Conservation (phyloP, 2,113 vertebrate genomes). For the Megaleporinus macrocephalus region DNA sequence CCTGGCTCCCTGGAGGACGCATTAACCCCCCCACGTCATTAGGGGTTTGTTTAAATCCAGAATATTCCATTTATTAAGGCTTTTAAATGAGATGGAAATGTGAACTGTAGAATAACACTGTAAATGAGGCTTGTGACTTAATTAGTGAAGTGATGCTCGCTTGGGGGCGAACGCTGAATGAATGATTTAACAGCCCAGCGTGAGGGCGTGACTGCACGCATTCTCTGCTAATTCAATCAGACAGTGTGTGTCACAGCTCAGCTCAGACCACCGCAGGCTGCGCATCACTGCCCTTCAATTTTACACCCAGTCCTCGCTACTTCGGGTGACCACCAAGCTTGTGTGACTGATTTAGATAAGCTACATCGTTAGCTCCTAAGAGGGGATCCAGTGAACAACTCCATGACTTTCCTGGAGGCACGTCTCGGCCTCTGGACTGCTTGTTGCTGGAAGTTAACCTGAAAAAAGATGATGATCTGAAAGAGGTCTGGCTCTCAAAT, state of each 20-base stretch:
- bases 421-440: too few relatives aligned
- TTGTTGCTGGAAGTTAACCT: too few relatives aligned
- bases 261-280: not conserved
- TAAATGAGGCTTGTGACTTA: conserved; percentile 63
- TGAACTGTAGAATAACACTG: conserved; percentile 59
- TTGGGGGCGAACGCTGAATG: conserved; percentile 30
- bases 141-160: conserved; percentile 56
- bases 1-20: conserved; percentile 51
- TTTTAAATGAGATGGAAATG: conserved; percentile 63
- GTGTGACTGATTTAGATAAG: not conserved
- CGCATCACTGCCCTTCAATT: not conserved
- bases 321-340: not conserved
- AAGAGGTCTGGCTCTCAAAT: too few relatives aligned
- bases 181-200: conserved; percentile 42
- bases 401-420: too few relatives aligned
- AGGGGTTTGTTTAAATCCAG: conserved; percentile 59
- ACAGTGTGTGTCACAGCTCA: not conserved
- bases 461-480: too few relatives aligned
- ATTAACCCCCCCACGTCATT: conserved; percentile 60
- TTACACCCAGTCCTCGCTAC: not conserved
- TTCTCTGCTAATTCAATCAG: conserved; percentile 42
- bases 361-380: not conserved
- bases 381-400: not conserved
- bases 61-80: conserved; percentile 63
- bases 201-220: conserved; percentile 34